Evolutionary conservation across 1,140 invertebrate species (phyloP), one percentile per base, ranked within the genome.

Genomic region (Bombus huntii): DNA sequence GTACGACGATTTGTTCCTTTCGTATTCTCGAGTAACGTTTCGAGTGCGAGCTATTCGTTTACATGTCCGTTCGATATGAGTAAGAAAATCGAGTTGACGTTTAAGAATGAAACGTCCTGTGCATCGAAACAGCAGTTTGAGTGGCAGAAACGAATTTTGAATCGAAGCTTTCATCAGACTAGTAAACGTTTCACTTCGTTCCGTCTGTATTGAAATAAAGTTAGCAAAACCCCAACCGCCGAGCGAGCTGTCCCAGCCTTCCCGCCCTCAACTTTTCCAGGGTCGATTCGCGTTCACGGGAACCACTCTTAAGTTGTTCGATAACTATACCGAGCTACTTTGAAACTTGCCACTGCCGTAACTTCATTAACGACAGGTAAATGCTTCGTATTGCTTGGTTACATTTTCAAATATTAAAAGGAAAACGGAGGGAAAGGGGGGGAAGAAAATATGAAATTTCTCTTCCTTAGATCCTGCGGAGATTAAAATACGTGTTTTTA

Each of bases 191-290:
- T 83, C 85, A 74, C 83, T 79, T 87, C 79, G 44, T 87, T 78
- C 89, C 85, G 78, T 78, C 71, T 70, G 81, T 83, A 91, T 91
- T 88, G 88, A 88, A 89, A 91, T 91, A 91, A 86, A 91, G 85
- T 91, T 89, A 86, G 81, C 76, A 88, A 91, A 91, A 90, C 81
- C 77, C 65, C 82, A 91, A 91, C 89, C 87, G 79, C 88, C 66
- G 68, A n/a, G 44, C 83, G 65, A 37, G 65, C 62, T 18, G n/a
- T 4, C n/a, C 66, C 34, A 31, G 25, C 66, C 65, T n/a, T 59
- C 13, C 66, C 71, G 39, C 47, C 42, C n/a, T 39, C 57, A 77
- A 83, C 77, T 68, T 81, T 53, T 81, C 68, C 31, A 77, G 73
- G 57, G 81, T 79, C 83, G 75, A 76, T 76, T 86, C 70, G 39